Base-by-base conservation (phyloP, 2,888 invertebrate genomes). In the Euclidia mi region DNA sequence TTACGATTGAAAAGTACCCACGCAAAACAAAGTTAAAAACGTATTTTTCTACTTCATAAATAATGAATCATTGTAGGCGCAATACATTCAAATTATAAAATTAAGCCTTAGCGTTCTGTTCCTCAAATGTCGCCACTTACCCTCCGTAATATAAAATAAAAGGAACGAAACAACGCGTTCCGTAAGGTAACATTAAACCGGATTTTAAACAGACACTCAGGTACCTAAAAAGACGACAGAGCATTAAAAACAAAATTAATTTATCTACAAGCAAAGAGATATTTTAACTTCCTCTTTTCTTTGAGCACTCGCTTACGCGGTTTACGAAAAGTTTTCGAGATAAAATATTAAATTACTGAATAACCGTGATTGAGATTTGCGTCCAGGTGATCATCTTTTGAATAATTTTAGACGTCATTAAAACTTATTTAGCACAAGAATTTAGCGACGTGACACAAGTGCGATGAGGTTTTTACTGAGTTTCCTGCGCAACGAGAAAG, bases 341-440 rank as follows among this genome's bases (percentile, higher is more conserved):
- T 68, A 65, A 79, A 68, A 68, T 62, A 66, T 74, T 71, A 68
- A 70, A 82, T 78, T 71, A 68, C 72, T 73, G 63, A 66, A 65
- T 64, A 60, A 56, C 62, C 65, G 52, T 66, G 67, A 68, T 68
- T 62, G 76, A 76, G 71, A 81, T 85, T 79, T 82, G 76, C 75
- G 84, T 83, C 82, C 79, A 82, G 78, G 78, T 80, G 79, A 81
- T 82, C 76, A 79, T 71, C 72, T 65, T 64, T 45, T 52, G 67
- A 77, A 75, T 75, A 79, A 81, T 68, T 82, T 78, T 48, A 67
- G 81, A 66, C 77, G 67, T 86, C 81, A 80, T 84, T 86, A 85
- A 87, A 88, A 85, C 78, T 85, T 85, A 74, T 76, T 73, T 76
- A 56, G 63, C 37, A 35, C 58, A 72, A 61, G 71, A 56, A 67